Evolutionary conservation across 2,888 invertebrate species (phyloP).

Genomic region (Cactoblastis cactorum): DNA sequence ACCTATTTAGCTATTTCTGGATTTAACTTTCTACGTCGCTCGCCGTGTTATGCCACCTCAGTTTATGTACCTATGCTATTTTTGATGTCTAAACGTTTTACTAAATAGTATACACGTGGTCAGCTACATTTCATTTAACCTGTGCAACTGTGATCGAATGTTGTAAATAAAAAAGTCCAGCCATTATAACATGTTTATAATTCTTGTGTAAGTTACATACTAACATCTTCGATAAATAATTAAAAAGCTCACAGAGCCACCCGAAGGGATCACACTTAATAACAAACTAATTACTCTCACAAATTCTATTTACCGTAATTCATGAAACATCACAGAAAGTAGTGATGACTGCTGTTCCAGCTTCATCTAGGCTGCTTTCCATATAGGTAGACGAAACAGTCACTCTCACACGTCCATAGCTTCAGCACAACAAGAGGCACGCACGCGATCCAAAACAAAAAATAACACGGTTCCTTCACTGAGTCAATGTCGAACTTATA

Average conservation of each 20-base stretch:
- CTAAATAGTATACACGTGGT: no score
- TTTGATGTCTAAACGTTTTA: no score
- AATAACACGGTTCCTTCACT: conserved; percentile 73
- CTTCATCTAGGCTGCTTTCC: conserved; percentile 68
- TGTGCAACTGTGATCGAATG: conserved; percentile 26
- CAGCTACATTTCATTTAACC: neutral
- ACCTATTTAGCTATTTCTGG: no score
- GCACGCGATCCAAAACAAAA: conserved; percentile 75
- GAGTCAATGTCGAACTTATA: conserved; percentile 52
- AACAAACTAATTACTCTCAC: conserved; percentile 44
- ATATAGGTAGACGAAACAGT: conserved; percentile 67
- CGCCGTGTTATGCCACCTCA: no score
- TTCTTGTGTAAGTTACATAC: neutral
- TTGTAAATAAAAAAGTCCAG: conserved; percentile 14
- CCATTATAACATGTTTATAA: neutral
- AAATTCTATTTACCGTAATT: conserved; percentile 62
- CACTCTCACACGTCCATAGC: conserved; percentile 71
- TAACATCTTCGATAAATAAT: conserved; percentile 32
- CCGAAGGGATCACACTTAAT: conserved; percentile 38
- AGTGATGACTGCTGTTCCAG: conserved; percentile 47
- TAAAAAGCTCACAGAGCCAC: conserved; percentile 68
- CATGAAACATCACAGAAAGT: conserved; percentile 61
- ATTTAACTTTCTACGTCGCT: no score
- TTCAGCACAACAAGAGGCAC: conserved; percentile 61
- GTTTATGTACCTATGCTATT: no score